Evolutionary conservation across 64 coral and sea anemone species (phyloP), one percentile per base, ranked within the genome.

Genomic region (Montipora sp.): DNA sequence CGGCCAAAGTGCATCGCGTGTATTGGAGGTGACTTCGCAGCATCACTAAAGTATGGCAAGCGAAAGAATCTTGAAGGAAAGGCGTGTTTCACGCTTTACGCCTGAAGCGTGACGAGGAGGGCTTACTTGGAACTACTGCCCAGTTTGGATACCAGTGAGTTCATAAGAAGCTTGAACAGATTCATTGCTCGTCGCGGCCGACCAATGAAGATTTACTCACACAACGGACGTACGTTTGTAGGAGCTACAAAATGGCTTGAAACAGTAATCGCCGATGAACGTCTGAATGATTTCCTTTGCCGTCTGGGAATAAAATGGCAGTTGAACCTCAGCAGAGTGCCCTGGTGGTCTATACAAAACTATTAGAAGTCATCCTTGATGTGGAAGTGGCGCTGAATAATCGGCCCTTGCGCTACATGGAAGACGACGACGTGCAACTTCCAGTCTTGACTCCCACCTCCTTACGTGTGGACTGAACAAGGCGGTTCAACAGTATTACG

Each of bases 21-120:
- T 83, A 67, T 91, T 18, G 89, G 89, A 69, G 43, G 81, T 73
- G 89, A 91, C n/a, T 91, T 72, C 47, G 89, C 89, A 12, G 89
- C 59, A 44, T 78, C 89, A 4, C 16, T 91, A 43, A 43, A 66
- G 57, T 93, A 80, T 67, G 58, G 88, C 75, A 27, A 47, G 47
- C 49, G 46, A 43, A 21, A 20, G n/a, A 72, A 67, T 11, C 55
- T 63, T 19, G 77, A 92, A 36, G 90, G 78, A 21, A 92, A 85
- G n/a, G 90, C 86, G 68, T 83, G 88, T 89, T 80, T 93, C 8
- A 27, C 88, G 59, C 76, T 93, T 22, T 80, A 78, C 13, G 59
- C 92, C 73, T 94, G 87, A 50, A 89, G 87, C 19, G 11, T 94
- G 15, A 89, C 92, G 9, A 71, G 87, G 65, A 87, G 86, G 8